Conservation (phyloP, 2,797 vertebrate genomes). For the Pantherophis vulpinus region DNA sequence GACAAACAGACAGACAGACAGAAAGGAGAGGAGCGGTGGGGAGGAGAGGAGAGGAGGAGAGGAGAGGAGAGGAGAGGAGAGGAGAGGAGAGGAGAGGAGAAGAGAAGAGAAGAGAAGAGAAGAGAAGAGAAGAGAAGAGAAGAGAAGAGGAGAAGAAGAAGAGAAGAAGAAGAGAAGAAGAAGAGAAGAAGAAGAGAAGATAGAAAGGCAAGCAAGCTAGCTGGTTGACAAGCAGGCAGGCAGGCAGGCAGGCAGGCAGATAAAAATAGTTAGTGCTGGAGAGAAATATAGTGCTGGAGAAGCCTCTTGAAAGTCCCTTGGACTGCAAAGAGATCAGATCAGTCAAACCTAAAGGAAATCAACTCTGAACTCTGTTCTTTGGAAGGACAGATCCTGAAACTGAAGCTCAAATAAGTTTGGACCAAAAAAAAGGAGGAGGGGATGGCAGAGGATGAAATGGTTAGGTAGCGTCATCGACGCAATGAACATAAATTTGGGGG, state of each 20-base stretch:
- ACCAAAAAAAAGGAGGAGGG: neutral
- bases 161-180: too few relatives aligned
- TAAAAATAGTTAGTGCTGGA: neutral
- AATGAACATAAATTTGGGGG: neutral
- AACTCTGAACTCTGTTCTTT: neutral
- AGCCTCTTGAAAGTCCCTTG: neutral
- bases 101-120: too few relatives aligned
- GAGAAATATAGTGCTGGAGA: neutral
- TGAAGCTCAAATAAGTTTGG: neutral
- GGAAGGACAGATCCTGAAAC: neutral
- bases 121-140: too few relatives aligned
- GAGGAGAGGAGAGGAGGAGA: too few relatives aligned
- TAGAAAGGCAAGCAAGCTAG: too few relatives aligned
- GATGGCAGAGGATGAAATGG: neutral
- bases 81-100: too few relatives aligned
- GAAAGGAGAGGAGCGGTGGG: accelerated
- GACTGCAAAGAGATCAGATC: neutral
- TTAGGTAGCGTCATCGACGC: neutral
- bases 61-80: too few relatives aligned
- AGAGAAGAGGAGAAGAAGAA: too few relatives aligned
- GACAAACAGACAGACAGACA: too few relatives aligned
- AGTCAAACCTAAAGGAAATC: neutral
- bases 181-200: too few relatives aligned
- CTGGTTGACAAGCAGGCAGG: neutral
- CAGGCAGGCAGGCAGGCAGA: neutral